Percentiles rank a stretch among this genome's conserved stretches.
phyloP scores from a whole-genome alignment of 2,888 invertebrate genomes.

The Actias luna region DNA sequence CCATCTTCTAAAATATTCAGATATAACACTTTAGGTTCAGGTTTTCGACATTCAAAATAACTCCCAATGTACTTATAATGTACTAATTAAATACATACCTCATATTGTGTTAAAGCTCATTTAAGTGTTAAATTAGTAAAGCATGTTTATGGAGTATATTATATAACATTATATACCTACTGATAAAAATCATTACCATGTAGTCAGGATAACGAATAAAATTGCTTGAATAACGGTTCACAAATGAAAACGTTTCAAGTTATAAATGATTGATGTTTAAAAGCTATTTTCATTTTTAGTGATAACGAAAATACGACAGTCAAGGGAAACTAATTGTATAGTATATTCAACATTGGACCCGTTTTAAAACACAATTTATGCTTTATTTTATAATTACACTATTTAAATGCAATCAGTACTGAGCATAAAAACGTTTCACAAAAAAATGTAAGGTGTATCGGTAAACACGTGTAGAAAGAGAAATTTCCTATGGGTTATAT shows the following conservation, averaged over 20 bases:
- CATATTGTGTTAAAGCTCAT: background rate
- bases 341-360: background rate
- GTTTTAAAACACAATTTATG: background rate
- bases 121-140: background rate
- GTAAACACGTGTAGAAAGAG: too few relatives aligned
- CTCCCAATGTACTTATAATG: background rate
- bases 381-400: background rate
- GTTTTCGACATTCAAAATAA: too few relatives aligned
- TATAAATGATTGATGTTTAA: background rate
- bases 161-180: background rate
- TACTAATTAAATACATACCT: background rate
- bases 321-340: constrained; percentile 58
- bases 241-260: background rate
- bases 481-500: too few relatives aligned
- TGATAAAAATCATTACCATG: background rate
- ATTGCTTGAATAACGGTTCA: constrained; percentile 3
- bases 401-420: constrained; percentile 1
- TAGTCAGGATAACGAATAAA: background rate
- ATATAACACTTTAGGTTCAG: too few relatives aligned
- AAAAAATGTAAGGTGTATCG: too few relatives aligned
- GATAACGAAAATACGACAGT: constrained; percentile 56
- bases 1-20: background rate
- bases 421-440: background rate
- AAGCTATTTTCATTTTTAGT: constrained; percentile 33
- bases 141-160: background rate